Evolutionary conservation across 2,797 vertebrate genomes (phyloP), one percentile per base, ranked within the genome.

Genomic region (Danio aesculapii): DNA sequence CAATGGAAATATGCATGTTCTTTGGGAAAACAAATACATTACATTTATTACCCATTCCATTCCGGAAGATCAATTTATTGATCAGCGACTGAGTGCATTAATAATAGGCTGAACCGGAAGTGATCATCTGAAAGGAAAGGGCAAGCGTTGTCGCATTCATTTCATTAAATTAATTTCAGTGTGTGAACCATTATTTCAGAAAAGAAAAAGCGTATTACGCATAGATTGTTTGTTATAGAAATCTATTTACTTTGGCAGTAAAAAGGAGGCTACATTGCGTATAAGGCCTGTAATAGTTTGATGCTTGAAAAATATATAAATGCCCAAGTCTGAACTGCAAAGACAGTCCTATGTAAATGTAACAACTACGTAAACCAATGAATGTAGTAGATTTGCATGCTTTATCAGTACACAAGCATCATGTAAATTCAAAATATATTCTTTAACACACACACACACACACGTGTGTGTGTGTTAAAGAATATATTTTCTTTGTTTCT

Each of bases 31-130:
- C 61, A 50, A 66, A 81, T 74, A 58, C 47, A 55, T 75, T 67
- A 58, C 12, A 64, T 74, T 59, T 68, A 68, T 75, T 43, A 4
- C 62, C 70, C 71, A 41, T 59, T 52, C 61, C 13, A 67, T 57
- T 47, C 62, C 8, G 53, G 66, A 59, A 50, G 62, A 81, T 81
- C 62, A 43, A 81, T 81, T 8, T 75, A 81, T 81, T 74, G 71
- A 81, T 75, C 19, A n/a, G 16, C 0, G 71, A 67, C 52, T 50
- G 52, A 75, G 71, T 39, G 79, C 62, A 59, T 81, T 74, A 75
- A 81, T 58, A 59, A 73, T 53, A 19, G 44, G 14, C 13, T 81
- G 52, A 81, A 74, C 71, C 71, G 71, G 79, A 81, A 81, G 14
- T 81, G 44, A 81, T 79, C 39, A 13, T 71, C 55, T 52, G 10